Base-by-base conservation (phyloP, 1,140 invertebrate species). In the Lanistes nyassanus region DNA sequence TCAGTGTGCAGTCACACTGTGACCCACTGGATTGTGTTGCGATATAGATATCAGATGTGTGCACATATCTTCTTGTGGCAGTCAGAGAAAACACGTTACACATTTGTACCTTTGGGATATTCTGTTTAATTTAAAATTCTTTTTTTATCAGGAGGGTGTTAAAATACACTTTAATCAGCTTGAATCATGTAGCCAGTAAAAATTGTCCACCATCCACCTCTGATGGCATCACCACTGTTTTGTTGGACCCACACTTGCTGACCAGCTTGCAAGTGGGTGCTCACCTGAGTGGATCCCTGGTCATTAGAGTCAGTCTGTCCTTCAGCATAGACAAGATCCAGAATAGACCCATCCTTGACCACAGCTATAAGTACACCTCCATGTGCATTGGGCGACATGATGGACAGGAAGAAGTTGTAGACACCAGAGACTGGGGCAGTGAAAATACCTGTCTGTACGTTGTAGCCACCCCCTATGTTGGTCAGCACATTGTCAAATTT, bases 391-490 rank as follows among this genome's bases (percentile, higher is more conserved):
- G 66, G 4, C 23, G 66, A 13, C 66, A 68, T 68, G 36, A 26
- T 3, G 19, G 66, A 42, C 16, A 68, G 66, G 23, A 42, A 47
- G 66, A 68, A 68, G 66, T 16, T 6, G 39, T 68, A 68, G 66
- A 68, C 34, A 39, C 66, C 66, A 42, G 66, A 19, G 21, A 68
- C 39, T 42, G 66, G 66, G 23, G 66, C 66, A 19, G 66, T 68
- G 66, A 68, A 68, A 39, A 68, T n/a, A 13, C 66, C 66, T 37
- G 66, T 68, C 19, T 68, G 13, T 26, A 37, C n/a, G 37, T 29
- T 68, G 66, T 68, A 68, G 66, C 66, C 66, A 16, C 42, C 42
- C n/a, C 36, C 66, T 3, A 68, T 37, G 66, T 68, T 68, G 66
- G 66, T 68, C 36, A 68, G 19, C 36, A 68, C 39, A 26, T 2